Base-by-base conservation (phyloP, 2,113 vertebrate species). In the Pachyramphus minor region DNA sequence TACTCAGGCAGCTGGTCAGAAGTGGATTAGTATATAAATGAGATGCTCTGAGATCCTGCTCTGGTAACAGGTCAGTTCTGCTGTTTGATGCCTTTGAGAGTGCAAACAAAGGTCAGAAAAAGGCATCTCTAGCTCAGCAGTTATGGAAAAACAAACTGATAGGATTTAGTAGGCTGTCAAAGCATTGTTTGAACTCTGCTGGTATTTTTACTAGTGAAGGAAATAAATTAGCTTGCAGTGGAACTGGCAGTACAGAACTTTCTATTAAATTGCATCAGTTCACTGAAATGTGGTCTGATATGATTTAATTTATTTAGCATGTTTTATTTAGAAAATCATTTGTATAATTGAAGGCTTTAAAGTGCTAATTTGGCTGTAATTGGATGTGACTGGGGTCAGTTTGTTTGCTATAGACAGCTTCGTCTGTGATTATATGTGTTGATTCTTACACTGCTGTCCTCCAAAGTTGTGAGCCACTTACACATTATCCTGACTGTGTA, bases 151-250 rank as follows among this genome's bases (percentile, higher is more conserved):
- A 73, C 18, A 30, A 79, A 76, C 35, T 11, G 30, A 41, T 75
- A 83, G 71, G 82, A 85, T 89, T 96, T 91, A 79, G 45, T 53
- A 66, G 75, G 35, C 39, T 92, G 66, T 86, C 87, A 80, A 74
- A 80, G 75, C 50, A 21, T 30, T 85, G 71, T 73, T 56, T 95
- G 93, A 91, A 80, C 74, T 80, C 75, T 67, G 42, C 50, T 80
- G 71, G 16, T 87, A 19, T 84, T 88, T 89, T 79, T 25, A 45
- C 62, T 39, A 37, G 69, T 42, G 55, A 63, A 85, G 55, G 67
- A 81, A 91, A 94, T 62, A 76, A 89, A 91, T 82, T 14, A 87
- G 23, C 33, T 93, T 74, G 50, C 37, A 42, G 63, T 37, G 66
- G 49, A 79, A 77, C 50, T 83, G 84, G 28, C 67, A 74, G 8